Evolutionary conservation across 2,888 invertebrate genomes (phyloP).

Genomic region (Halocaridina rubra): DNA sequence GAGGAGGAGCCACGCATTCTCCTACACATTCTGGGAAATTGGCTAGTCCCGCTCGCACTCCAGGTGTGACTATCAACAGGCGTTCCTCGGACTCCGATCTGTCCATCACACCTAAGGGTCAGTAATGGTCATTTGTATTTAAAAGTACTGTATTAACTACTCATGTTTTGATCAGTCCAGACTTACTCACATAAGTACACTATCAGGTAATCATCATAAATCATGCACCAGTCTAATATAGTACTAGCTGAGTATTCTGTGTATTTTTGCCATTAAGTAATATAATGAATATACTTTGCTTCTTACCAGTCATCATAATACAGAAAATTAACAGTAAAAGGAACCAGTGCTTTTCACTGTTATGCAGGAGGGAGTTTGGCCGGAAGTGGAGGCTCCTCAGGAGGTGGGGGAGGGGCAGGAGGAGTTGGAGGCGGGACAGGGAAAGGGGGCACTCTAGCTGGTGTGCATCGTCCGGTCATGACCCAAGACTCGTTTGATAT

Average conservation of each 20-base stretch:
- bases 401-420: constrained; percentile 65
- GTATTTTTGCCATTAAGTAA: no score
- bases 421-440: background rate
- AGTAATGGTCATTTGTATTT: no score
- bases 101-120: constrained; percentile 93
- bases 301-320: no score
- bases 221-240: no score
- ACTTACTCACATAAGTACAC: no score
- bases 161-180: no score
- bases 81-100: constrained; percentile 94
- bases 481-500: constrained; percentile 75
- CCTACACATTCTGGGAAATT: constrained; percentile 58
- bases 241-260: no score
- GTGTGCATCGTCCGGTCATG: constrained; percentile 64
- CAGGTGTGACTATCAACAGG: constrained; percentile 75
- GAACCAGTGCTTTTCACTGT: constrained; percentile 38
- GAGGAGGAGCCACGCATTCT: constrained; percentile 23
- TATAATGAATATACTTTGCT: no score
- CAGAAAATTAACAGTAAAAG: no score
- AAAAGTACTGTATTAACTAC: no score
- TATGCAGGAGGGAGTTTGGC: constrained; percentile 80
- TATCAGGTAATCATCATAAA: no score
- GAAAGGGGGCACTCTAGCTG: constrained; percentile 62
- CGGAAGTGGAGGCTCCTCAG: constrained; percentile 76
- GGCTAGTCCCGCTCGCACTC: constrained; percentile 65